Conservation (phyloP, 2,113 vertebrate species). For the Echinops telfairi region DNA sequence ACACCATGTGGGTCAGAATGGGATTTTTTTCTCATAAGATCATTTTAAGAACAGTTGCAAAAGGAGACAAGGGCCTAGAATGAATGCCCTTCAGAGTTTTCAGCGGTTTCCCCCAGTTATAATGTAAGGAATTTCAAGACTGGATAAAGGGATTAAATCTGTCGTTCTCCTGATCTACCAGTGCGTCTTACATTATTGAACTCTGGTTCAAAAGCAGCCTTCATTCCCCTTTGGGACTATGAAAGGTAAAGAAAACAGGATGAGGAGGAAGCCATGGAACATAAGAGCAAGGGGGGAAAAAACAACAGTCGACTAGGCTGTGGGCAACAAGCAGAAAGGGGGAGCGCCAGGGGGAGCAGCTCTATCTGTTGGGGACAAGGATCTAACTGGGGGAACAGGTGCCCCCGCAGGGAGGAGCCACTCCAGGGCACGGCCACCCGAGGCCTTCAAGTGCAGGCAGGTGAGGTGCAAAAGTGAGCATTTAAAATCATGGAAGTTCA, state of each 20-base stretch:
- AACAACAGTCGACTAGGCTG: neutral
- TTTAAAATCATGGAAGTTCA: neutral
- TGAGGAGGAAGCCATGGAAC: neutral
- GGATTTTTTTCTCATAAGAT: neutral
- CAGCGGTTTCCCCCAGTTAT: neutral
- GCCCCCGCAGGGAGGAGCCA: neutral
- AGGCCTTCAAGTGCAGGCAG: neutral
- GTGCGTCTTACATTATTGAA: neutral
- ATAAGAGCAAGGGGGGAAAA: neutral
- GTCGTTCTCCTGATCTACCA: neutral
- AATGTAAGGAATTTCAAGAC: slow-evolving; percentile 14
- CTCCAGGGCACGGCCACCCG: neutral
- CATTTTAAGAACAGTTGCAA: neutral
- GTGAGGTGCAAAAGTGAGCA: neutral
- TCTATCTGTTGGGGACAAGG: neutral
- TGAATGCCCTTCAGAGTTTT: neutral
- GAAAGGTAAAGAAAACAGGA: neutral
- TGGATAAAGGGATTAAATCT: neutral
- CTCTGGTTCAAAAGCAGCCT: neutral
- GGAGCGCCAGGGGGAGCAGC: neutral
- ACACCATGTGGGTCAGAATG: neutral
- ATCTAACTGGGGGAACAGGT: neutral
- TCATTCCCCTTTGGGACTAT: neutral
- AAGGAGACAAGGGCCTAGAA: neutral
- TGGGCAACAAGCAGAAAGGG: neutral